Base-by-base conservation (phyloP, 2,797 vertebrate species). In the Ataeniobius toweri region DNA sequence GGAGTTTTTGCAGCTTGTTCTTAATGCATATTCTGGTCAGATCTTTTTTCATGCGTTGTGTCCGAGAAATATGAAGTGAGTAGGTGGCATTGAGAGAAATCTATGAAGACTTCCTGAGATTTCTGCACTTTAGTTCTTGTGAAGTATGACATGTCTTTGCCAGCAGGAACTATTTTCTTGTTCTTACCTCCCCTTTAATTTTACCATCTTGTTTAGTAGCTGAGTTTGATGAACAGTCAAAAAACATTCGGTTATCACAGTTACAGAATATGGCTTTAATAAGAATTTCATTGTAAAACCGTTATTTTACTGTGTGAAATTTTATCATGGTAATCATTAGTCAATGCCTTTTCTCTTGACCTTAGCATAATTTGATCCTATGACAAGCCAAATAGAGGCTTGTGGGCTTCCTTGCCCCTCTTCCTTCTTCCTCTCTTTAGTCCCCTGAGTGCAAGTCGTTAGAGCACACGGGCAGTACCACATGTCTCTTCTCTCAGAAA, bases 401-500 rank as follows among this genome's bases (percentile, higher is more conserved):
- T 16, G n/a, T n/a, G 41, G 22, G 20, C 20, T 41, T 67, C 10
- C 41, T 69, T 44, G 24, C 12, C 41, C 36, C 39, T 44, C 51
- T 5, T 26, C 46, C 18, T 65, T 41, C 51, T 71, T 69, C 53
- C 78, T 74, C 56, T 36, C 71, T 31, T 65, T 26, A 14, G 22
- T 41, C 53, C 16, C 72, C 71, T 69, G 58, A 80, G 58, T 31
- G 59, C 79, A 80, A 70, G 76, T 79, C 78, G 70, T 78, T 71
- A 68, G 79, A 89, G 85, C 73, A 79, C 65, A 80, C 2, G 20
- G 63, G 73, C 71, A 79, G 75, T 55, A 86, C 63, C 71, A 81
- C 80, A 82, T 53, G 59, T 75, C 74, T 77, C 75, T 80, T 61
- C 79, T 61, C 82, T 71, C 58, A 74, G n/a, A 63, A 75, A 78